These are phyloP conservation scores for Numenius arquata DNA, from an alignment of 2,113 vertebrate species.

Conservation along the genomic window DNA sequence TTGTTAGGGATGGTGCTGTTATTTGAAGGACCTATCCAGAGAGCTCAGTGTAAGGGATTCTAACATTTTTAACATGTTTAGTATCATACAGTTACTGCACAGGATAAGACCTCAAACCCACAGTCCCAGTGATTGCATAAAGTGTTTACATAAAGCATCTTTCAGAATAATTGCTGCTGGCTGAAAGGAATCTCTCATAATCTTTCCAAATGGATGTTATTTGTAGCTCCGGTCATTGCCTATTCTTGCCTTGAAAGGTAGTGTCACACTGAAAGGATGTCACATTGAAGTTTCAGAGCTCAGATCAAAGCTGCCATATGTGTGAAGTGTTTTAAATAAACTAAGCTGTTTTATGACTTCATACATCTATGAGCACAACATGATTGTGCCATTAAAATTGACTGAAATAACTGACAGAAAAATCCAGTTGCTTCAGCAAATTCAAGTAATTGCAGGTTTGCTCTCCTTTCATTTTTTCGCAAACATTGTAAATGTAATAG, in stretches of 20 bases:
- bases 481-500: neutral
- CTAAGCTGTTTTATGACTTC: neutral
- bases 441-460: neutral
- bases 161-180: neutral
- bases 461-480: neutral
- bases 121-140: neutral
- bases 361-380: neutral
- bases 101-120: neutral
- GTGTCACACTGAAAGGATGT: neutral
- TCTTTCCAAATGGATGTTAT: neutral
- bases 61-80: neutral
- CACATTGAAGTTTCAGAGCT: neutral
- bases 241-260: neutral
- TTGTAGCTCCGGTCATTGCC: neutral
- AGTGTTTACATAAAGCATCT: neutral
- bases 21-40: neutral
- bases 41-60: neutral
- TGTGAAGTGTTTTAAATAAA: constrained; percentile 8
- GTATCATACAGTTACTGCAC: neutral
- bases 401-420: neutral
- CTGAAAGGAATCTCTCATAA: neutral
- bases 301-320: neutral
- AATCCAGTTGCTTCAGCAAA: neutral
- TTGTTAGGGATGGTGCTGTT: neutral
- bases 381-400: neutral